Evolutionary conservation across 2,797 vertebrate species (phyloP).

Genomic region (Micrastur ruficollis): DNA sequence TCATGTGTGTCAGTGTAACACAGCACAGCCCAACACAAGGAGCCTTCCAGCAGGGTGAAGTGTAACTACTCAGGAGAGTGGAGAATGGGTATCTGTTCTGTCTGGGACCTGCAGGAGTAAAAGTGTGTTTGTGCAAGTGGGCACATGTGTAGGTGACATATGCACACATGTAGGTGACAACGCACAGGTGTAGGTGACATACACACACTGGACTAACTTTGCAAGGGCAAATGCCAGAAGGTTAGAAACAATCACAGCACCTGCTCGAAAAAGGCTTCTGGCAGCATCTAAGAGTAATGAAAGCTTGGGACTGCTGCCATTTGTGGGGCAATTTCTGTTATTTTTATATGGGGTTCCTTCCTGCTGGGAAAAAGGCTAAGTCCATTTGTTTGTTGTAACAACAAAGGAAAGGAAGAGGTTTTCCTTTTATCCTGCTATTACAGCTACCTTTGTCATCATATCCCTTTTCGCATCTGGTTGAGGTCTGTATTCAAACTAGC

Average conservation of each 20-base stretch:
- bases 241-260: not conserved
- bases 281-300: not conserved
- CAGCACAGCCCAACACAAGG: not conserved
- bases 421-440: constrained; percentile 31
- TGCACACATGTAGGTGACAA: not conserved
- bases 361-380: not conserved
- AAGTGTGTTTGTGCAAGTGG: not conserved
- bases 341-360: not conserved
- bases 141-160: not conserved
- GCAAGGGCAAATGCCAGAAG: not conserved
- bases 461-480: constrained; percentile 21
- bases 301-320: not conserved
- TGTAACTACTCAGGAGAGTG: not conserved
- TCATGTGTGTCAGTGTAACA: not conserved
- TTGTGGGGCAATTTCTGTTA: not conserved
- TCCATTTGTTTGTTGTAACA: constrained; percentile 27
- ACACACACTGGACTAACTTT: not conserved
- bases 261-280: not conserved
- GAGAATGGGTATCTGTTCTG: not conserved
- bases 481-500: not conserved
- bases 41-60: not conserved
- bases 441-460: constrained; percentile 19
- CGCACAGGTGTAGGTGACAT: not conserved
- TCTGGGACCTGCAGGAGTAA: not conserved
- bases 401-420: constrained; percentile 40